Base-by-base conservation (phyloP, 1,140 invertebrate species). In the Drosophila nasuta region DNA sequence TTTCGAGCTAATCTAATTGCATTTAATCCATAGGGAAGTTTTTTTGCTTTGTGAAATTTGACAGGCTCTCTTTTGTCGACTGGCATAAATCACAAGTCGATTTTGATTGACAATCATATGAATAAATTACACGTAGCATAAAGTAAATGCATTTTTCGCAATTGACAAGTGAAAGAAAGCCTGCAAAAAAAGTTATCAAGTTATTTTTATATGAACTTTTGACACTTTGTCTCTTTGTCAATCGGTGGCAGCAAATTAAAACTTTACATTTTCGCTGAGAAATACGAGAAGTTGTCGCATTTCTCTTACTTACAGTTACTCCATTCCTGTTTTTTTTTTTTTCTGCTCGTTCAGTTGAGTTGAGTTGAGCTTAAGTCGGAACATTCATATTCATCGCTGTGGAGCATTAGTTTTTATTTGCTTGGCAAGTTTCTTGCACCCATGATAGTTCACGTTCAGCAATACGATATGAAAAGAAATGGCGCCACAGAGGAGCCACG, bases 341-440 rank as follows among this genome's bases (percentile, higher is more conserved):
- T 33, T 0, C 13, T 33, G 33, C 33, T 8, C 5, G 33, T 8
- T 8, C 5, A 33, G 30, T 33, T 33, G 6, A 33, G 30, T 33
- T 8, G 30, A 33, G 35, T 56, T 46, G 2, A 45, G 17, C 51
- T 38, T 30, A 68, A 25, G 54, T 48, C 25, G 15, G 46, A 70
- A 48, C 83, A 87, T 87, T 87, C 88, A 88, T 87, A 88, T 88
- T 88, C 85, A 88, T 88, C 64, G 66, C 72, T 70, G 51, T 4
- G 7, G 65, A 66, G 81, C 77, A 88, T 83, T 88, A 80, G 80
- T 89, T 89, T 83, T 89, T 80, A 68, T 81, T 83, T 78, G 74
- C 82, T 75, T 65, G 74, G n/a, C 38, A 76, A 75, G 25, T 73
- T 75, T 86, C 57, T 76, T n/a, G 74, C 65, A 54, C 43, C 59